Conservation (phyloP, 2,888 invertebrate genomes). For the Aleiodes testaceus region DNA sequence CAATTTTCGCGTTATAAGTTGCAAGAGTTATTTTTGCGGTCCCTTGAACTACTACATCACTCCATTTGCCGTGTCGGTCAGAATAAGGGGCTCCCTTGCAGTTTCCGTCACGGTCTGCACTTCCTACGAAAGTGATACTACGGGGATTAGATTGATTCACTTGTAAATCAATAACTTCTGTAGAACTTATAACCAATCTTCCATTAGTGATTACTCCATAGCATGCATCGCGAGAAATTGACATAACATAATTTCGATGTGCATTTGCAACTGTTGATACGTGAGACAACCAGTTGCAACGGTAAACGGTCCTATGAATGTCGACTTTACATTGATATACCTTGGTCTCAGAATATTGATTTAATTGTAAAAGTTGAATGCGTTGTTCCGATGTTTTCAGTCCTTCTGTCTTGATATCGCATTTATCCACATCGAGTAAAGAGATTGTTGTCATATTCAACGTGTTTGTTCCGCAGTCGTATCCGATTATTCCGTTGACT, state of each 20-base stretch:
- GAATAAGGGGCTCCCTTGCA: not conserved
- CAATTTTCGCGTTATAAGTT: conserved; percentile 17
- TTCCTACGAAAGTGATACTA: not conserved
- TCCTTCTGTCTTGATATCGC: conserved; percentile 23
- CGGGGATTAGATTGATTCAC: not conserved
- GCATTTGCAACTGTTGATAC: conserved; percentile 32
- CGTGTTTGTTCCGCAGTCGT: conserved; percentile 38
- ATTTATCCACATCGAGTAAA: conserved; percentile 22
- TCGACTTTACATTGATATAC: conserved; percentile 45
- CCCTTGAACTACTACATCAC: conserved; percentile 6
- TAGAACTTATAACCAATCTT: not conserved
- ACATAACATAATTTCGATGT: conserved; percentile 15
- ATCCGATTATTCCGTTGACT: conserved; percentile 36
- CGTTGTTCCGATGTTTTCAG: not conserved
- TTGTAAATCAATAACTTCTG: conserved; percentile 1
- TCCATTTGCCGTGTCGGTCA: conserved; percentile 22
- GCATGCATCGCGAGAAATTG: conserved; percentile 9
- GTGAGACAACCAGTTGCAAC: conserved; percentile 46
- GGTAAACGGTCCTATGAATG: conserved; percentile 42
- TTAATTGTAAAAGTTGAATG: conserved; percentile 46
- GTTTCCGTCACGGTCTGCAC: not conserved
- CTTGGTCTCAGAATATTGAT: conserved; percentile 20
- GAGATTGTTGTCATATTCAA: conserved; percentile 46
- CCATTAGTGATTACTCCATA: conserved; percentile 5
- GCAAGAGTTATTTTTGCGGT: conserved; percentile 13